A percentile compares a stretch with the other conserved stretches of the same genome.
Evolutionary conservation across 2,113 vertebrate genomes (phyloP).

Genomic region (Machaerirhynchus nigripectus): DNA sequence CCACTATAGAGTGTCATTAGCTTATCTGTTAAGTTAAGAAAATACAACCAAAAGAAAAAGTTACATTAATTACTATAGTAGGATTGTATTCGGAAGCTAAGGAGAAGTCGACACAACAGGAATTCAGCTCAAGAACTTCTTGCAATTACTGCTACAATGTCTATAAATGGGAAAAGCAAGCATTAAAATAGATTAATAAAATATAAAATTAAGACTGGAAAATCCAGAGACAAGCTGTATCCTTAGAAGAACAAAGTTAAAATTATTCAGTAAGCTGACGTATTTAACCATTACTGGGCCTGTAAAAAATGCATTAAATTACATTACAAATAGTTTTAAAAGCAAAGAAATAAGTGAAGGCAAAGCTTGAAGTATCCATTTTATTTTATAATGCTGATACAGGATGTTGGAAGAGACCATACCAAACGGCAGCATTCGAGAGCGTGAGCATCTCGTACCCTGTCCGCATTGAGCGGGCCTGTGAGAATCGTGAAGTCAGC

Average conservation of each 20-base stretch:
- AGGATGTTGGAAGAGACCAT: conserved; percentile 99
- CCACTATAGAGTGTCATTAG: conserved; percentile 58
- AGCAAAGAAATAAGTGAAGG: conserved; percentile 93
- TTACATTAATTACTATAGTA: conserved; percentile 66
- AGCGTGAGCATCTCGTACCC: conserved; percentile 99
- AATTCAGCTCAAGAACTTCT: conserved; percentile 99
- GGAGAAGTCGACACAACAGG: conserved; percentile 86
- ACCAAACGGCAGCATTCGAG: conserved; percentile 99
- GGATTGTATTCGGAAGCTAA: conserved; percentile 69
- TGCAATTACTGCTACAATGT: conserved; percentile 91
- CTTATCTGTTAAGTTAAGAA: conserved; percentile 67
- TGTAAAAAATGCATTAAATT: conserved; percentile 99
- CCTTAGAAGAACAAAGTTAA: conserved; percentile 99
- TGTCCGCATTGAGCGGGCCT: conserved; percentile 99
- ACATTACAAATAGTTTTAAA: conserved; percentile 86
- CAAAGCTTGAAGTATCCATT: conserved; percentile 98
- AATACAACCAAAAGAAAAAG: conserved; percentile 70
- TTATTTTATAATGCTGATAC: conserved; percentile 99
- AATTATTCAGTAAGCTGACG: conserved; percentile 91
- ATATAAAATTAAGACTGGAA: conserved; percentile 96
- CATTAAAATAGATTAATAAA: conserved; percentile 98
- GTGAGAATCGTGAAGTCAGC: conserved; percentile 99
- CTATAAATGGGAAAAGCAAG: conserved; percentile 98
- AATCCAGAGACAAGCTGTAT: conserved; percentile 98
- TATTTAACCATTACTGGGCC: conserved; percentile 98